These are phyloP conservation scores for Monomorium pharaonis DNA, from an alignment of 1,140 invertebrate genomes.

Conservation along the genomic window DNA sequence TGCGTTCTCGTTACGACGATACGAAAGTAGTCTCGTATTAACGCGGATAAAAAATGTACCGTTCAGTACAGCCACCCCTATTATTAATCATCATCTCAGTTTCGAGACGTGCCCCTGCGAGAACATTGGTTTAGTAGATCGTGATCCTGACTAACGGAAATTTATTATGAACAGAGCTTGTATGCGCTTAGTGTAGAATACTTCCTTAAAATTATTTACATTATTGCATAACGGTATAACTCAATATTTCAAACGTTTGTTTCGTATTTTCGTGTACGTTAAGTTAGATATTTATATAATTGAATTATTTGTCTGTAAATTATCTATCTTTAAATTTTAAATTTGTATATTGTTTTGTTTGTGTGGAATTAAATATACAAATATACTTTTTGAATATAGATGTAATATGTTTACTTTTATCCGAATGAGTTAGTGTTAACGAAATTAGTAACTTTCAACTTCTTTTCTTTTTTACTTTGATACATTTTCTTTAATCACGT, in stretches of 20 bases:
- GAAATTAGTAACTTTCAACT: not conserved
- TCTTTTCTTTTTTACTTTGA: not conserved
- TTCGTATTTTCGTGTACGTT: not conserved
- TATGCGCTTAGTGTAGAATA: not conserved
- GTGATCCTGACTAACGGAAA: slow-evolving; percentile 35
- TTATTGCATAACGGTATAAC: not conserved
- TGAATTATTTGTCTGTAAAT: not conserved
- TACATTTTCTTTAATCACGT: not conserved
- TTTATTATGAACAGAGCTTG: slow-evolving; percentile 1
- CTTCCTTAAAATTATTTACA: not conserved
- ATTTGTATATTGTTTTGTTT: not conserved
- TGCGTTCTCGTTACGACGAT: slow-evolving; percentile 55
- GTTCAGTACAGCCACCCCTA: slow-evolving; percentile 30
- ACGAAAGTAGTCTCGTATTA: slow-evolving; percentile 57
- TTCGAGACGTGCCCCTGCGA: slow-evolving; percentile 21
- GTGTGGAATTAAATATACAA: no score
- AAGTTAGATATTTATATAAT: not conserved
- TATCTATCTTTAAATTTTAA: not conserved
- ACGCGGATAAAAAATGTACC: slow-evolving; percentile 59
- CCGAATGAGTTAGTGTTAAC: not conserved
- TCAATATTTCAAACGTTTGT: not conserved
- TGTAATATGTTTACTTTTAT: no score
- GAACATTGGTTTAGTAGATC: slow-evolving; percentile 26
- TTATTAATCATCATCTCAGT: slow-evolving; percentile 55
- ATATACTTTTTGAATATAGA: no score